Base-by-base conservation (phyloP, 2,797 vertebrate genomes). In the Monodelphis domestica region DNA sequence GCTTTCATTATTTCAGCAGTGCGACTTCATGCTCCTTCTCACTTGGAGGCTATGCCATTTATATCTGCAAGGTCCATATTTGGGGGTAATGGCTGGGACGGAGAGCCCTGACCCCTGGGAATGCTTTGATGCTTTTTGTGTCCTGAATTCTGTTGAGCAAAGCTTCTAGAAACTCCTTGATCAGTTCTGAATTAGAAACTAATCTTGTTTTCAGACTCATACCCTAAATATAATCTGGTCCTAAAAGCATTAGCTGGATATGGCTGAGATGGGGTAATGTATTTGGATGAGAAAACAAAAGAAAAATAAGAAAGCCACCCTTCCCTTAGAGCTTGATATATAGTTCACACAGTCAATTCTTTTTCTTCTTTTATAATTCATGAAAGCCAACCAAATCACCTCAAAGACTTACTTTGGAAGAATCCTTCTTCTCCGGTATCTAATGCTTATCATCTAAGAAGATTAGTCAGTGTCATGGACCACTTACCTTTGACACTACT, bases 1-100 rank as follows among this genome's bases (percentile, higher is more conserved):
- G 88, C 45, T 91, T 92, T 95, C 93, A 95, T 94, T 95, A 90
- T 95, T 97, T 95, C 97, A 97, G 94, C 54, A 95, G 87, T 54
- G 11, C 14, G 3, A 78, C 21, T 92, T 53, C 21, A 89, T 0
- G 3, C 0, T 93, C 88, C 87, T 38, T 78, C 90, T 94, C 59
- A 56, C 95, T 96, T 92, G 56, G 89, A 93, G 89, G 96, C 54
- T 55, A 59, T 84, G 84, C 70, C n/a, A 93, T 63, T 54, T 26
- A 5, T 78, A 95, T 29, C 53, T 95, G 28, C 56, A 88, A 95
- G 54, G n/a, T n/a, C n/a, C n/a, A n/a, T n/a, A n/a, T 53, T 91
- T 70, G 93, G 53, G 30, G 56, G 91, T 93, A 88, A 92, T 93
- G 0, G 87, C 89, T 93, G 56, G 96, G 94, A 94, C 91, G 10